Percentiles rank a stretch among this genome's conserved stretches.
Evolutionary conservation across 2,113 vertebrate species (phyloP).

Genomic region (Scytalopus superciliaris): DNA sequence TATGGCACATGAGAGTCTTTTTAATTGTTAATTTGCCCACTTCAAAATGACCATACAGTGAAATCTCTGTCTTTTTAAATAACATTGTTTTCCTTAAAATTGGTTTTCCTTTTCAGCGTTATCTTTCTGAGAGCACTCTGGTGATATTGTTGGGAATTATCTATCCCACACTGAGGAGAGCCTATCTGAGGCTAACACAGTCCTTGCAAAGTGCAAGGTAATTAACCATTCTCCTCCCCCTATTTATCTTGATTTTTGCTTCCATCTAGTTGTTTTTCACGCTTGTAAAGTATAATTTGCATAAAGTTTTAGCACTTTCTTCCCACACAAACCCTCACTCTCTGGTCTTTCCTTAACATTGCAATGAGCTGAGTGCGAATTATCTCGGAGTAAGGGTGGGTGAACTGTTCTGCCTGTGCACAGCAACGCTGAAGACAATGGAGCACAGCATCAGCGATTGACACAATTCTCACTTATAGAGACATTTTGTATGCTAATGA

Average conservation of each 20-base stretch:
- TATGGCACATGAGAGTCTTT: constrained; percentile 62
- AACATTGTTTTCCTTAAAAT: constrained; percentile 54
- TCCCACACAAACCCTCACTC: not conserved
- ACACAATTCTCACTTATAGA: constrained; percentile 11
- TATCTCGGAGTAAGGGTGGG: not conserved
- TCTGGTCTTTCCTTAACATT: not conserved
- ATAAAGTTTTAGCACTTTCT: constrained; percentile 41
- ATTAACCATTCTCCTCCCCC: constrained; percentile 57
- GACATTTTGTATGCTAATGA: constrained; percentile 58
- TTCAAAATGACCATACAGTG: constrained; percentile 60
- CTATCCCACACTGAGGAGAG: constrained; percentile 29
- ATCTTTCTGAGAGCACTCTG: constrained; percentile 32
- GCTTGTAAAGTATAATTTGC: constrained; percentile 33
- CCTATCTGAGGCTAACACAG: constrained; percentile 48
- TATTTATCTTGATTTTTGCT: constrained; percentile 62
- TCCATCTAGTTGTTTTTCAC: constrained; percentile 46
- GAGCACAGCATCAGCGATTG: not conserved
- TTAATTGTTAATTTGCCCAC: constrained; percentile 72
- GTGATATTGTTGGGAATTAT: constrained; percentile 50
- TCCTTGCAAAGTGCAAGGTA: constrained; percentile 50
- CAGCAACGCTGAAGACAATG: constrained; percentile 29
- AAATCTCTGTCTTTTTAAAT: constrained; percentile 48
- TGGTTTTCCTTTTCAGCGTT: constrained; percentile 19
- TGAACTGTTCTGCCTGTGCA: not conserved
- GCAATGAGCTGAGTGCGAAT: not conserved